Evolutionary conservation across 2,888 invertebrate genomes (phyloP), one percentile per base, ranked within the genome.

Genomic region (Gisinianus flammeolus): DNA sequence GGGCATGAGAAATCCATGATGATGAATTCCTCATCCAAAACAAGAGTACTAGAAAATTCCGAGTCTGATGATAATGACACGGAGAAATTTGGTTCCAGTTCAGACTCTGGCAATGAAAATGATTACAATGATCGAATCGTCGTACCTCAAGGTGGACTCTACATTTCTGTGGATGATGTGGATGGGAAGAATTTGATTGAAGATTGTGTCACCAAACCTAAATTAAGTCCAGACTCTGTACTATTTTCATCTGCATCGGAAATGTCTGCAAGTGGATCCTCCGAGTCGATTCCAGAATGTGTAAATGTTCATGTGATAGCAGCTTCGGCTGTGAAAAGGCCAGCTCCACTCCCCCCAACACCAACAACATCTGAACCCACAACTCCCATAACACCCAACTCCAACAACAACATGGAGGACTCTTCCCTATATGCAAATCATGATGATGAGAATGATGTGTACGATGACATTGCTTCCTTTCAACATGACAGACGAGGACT

Each of bases 41-140:
- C 68, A 12, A 31, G 52, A 64, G 33, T 64, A 16, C 19, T n/a
- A 1, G 19, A 44, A 5, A 67, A 56, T 6, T 82, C 82, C 1
- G 83, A 83, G 70, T 82, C 83, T 35, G 83, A 83, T 76, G 83
- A 82, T 64, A 82, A 74, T 62, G 74, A 78, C 26, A 73, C 44
- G 1, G 78, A 76, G 54, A 73, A 83, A 66, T 84, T 83, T 52
- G 83, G 83, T 19, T 83, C 82, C 0, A 82, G 80, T 62, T 85
- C 85, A 0, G 85, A 85, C 58, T 84, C 84, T 35, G 85, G 85
- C 5, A 85, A 84, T 79, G 85, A 85, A 66, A 82, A 85, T 75
- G 85, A 85, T 62, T 85, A 79, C 62, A 79, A 75, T 76, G 82
- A 81, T 5, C 71, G 81, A 64, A 77, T 76, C n/a, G 68, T 31